phyloP scores from a whole-genome alignment of 2,797 vertebrate genomes.

The Enteromius treurensis region DNA sequence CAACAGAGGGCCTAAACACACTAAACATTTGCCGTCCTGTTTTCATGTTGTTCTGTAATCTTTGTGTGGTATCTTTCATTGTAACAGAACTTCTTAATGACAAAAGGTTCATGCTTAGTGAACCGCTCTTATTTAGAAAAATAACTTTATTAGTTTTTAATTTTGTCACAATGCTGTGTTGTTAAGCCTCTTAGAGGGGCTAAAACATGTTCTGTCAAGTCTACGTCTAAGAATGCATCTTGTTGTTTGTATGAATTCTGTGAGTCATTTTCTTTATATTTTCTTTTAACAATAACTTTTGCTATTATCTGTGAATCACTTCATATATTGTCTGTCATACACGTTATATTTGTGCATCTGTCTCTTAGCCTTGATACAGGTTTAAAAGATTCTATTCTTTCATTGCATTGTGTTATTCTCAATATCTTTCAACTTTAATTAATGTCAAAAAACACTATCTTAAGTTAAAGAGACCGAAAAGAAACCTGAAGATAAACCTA shows the following conservation, averaged over 20 bases:
- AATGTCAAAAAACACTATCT: constrained; percentile 60
- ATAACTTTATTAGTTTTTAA: background rate
- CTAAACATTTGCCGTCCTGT: background rate
- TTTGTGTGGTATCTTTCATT: constrained; percentile 8
- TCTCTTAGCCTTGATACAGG: constrained; percentile 38
- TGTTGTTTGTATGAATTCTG: background rate
- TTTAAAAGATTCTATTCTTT: constrained; percentile 11
- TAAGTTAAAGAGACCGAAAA: constrained; percentile 79
- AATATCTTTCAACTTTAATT: constrained; percentile 26
- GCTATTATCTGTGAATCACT: background rate
- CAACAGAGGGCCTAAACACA: constrained; percentile 11
- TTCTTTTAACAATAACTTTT: background rate
- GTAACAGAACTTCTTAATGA: background rate
- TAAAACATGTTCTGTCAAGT: constrained; percentile 12
- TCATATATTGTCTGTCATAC: constrained; percentile 26
- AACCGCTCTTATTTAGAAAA: background rate
- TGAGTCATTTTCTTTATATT: background rate
- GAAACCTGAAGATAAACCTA: constrained; percentile 71
- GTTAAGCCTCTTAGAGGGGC: background rate
- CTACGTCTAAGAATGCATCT: background rate
- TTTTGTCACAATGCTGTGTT: constrained; percentile 5
- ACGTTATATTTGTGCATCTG: constrained; percentile 20
- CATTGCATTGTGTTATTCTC: constrained; percentile 10
- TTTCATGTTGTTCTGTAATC: constrained; percentile 13
- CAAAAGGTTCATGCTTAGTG: constrained; percentile 5